Percentiles rank a stretch among this genome's conserved stretches.
Conservation (phyloP, 2,797 vertebrate genomes). For the Lepus townsendii region DNA sequence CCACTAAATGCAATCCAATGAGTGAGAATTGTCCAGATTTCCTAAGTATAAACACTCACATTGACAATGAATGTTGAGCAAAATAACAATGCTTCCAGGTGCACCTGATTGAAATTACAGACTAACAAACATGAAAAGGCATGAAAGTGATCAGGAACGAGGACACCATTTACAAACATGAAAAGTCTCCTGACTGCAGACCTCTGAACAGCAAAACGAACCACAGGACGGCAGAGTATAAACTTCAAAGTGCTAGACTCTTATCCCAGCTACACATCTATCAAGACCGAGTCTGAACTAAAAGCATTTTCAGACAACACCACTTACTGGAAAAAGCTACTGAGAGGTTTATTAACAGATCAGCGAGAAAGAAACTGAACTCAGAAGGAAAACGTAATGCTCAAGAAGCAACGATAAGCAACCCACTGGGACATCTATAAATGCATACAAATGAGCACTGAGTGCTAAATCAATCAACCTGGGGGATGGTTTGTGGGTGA, state of each 20-base stretch:
- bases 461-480: not conserved
- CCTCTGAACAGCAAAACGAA: not conserved
- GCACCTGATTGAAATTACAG: not conserved
- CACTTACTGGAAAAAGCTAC: not conserved
- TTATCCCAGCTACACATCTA: not conserved
- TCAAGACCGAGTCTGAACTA: constrained; percentile 1
- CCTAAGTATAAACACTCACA: not conserved
- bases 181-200: not conserved
- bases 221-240: not conserved
- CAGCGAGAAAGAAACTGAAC: not conserved
- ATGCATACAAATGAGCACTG: not conserved
- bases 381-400: not conserved
- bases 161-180: not conserved
- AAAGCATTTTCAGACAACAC: not conserved
- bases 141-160: constrained; percentile 19
- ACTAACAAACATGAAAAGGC: not conserved
- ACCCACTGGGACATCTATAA: not conserved
- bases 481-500: not conserved
- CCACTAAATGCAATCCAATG: not conserved
- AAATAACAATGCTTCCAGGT: constrained; percentile 37
- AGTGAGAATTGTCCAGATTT: constrained; percentile 36
- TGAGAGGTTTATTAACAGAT: not conserved
- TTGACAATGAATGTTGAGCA: not conserved
- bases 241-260: not conserved
- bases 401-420: not conserved